phyloP scores from a whole-genome alignment of 2,113 vertebrate species.

The Hippopotamus amphibius region DNA sequence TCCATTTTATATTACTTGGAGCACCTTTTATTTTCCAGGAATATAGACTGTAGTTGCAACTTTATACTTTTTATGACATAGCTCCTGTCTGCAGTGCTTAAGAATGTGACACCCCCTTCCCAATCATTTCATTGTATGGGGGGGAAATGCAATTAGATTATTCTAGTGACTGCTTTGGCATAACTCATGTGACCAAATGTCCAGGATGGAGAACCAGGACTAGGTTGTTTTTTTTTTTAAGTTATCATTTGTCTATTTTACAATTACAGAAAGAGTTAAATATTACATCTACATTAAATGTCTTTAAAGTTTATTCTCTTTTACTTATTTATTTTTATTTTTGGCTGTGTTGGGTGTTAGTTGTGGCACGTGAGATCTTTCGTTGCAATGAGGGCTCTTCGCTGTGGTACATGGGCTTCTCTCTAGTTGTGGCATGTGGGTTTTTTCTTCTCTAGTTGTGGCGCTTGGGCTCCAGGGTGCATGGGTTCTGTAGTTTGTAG shows the following conservation, averaged over 20 bases:
- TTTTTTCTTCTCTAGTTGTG: no score
- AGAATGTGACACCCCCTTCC: neutral
- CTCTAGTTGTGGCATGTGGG: no score
- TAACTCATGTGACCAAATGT: slow-evolving; percentile 5
- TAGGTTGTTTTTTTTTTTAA: neutral
- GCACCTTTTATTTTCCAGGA: slow-evolving; percentile 13
- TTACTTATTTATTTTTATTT: no score
- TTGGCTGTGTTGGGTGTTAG: no score
- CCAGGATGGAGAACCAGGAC: neutral
- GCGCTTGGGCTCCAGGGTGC: no score
- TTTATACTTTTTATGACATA: slow-evolving; percentile 50
- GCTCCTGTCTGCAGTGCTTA: neutral
- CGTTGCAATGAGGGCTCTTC: no score
- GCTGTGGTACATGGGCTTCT: no score
- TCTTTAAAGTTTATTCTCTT: neutral
- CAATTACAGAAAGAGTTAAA: neutral
- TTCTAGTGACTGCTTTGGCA: slow-evolving; percentile 13
- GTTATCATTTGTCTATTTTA: neutral
- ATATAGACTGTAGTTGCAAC: neutral
- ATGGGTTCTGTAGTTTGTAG: no score
- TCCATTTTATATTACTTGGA: neutral
- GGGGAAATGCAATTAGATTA: slow-evolving; percentile 26
- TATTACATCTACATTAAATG: neutral
- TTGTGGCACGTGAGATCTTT: no score
- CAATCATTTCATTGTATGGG: slow-evolving; percentile 29